These are phyloP conservation scores for Mnemiopsis leidyi DNA, from an alignment of 37 sponge, comb jelly and placozoan species.

Conservation along the genomic window DNA sequence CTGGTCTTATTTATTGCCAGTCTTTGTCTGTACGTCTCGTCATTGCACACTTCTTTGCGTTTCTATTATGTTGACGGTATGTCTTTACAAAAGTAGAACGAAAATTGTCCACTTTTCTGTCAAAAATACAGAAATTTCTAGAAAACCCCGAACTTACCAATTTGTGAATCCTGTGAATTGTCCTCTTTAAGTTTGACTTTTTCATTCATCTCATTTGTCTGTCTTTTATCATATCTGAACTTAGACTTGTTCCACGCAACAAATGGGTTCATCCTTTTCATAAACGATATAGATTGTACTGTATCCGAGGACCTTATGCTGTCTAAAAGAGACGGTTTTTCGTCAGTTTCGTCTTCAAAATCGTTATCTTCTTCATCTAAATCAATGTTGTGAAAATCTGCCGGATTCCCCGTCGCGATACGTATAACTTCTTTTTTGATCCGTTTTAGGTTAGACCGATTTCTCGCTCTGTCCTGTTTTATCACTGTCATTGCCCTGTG, in stretches of 20 bases:
- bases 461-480: neutral
- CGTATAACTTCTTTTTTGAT: neutral
- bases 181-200: neutral
- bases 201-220: neutral
- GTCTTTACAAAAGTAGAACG: too few species aligned
- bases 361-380: neutral
- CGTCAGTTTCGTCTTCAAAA: neutral
- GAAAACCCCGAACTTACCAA: too few species aligned
- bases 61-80: too few species aligned
- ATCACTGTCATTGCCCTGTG: neutral
- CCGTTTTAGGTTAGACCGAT: neutral
- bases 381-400: neutral
- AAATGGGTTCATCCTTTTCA: neutral
- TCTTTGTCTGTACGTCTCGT: too few species aligned
- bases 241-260: neutral
- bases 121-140: too few species aligned
- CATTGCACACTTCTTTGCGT: too few species aligned
- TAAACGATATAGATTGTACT: neutral
- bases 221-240: neutral
- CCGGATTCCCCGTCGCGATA: neutral
- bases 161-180: too few species aligned
- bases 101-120: too few species aligned
- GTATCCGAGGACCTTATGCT: neutral
- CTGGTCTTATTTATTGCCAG: too few species aligned
- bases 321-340: neutral